Conservation (phyloP, 2,113 vertebrate species). For the Nyctereutes procyonoides region DNA sequence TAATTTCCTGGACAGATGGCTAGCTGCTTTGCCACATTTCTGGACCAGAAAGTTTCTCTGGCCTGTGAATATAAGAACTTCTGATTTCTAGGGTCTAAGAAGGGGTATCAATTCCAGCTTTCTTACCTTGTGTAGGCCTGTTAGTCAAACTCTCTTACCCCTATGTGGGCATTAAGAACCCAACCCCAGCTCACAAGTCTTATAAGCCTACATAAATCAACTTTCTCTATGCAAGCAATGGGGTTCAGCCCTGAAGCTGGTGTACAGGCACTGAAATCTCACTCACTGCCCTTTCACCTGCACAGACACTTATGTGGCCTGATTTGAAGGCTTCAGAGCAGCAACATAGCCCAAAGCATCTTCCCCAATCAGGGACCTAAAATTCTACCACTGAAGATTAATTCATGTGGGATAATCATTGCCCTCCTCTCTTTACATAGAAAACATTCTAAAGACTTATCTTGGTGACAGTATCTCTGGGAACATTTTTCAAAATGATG, state of each 20-base stretch:
- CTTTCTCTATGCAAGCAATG: neutral
- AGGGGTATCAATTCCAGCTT: neutral
- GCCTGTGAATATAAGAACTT: neutral
- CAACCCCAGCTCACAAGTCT: neutral
- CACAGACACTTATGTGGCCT: neutral
- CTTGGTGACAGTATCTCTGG: neutral
- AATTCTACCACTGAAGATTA: neutral
- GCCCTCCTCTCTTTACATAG: neutral
- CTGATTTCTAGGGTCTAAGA: neutral
- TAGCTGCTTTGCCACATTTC: neutral
- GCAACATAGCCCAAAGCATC: neutral
- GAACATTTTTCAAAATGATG: conserved; percentile 23
- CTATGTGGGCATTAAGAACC: neutral
- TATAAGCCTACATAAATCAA: neutral
- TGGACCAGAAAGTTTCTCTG: neutral
- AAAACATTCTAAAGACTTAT: conserved; percentile 7
- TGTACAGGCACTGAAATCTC: neutral
- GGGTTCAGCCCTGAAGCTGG: too few species aligned
- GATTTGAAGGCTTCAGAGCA: neutral
- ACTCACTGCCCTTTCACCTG: neutral
- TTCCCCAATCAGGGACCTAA: neutral
- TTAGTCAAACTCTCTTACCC: neutral
- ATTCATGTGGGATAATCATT: neutral
- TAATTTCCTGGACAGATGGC: neutral
- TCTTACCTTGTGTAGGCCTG: neutral